Base-by-base conservation (phyloP, 2,888 invertebrate genomes). In the Alloscopus bannaensis region DNA sequence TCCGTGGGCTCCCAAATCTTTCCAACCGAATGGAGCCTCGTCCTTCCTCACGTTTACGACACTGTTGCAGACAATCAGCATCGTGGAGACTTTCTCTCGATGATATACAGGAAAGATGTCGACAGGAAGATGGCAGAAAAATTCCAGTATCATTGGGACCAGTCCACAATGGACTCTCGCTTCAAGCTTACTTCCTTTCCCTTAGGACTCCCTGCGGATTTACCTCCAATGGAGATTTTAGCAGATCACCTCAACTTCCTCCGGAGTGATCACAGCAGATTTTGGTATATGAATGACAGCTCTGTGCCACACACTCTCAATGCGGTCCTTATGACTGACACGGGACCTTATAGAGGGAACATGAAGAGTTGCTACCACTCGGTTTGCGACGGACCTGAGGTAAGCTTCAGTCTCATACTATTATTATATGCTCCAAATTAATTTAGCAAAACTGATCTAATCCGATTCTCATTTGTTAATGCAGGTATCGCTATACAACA, bases 251-350 rank as follows among this genome's bases (percentile, higher is more conserved):
- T 87, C 6, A 87, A 88, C 76, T 87, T 88, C 62, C 80, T 88
- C n/a, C 80, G 87, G 40, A 87, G 87, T 72, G 88, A 88, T 70
- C 88, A 88, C 72, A 84, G 87, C 11, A 82, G 87, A 24, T 88
- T 88, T 83, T 88, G 88, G 88, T 88, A 87, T 70, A 87, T 86
- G 78, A 87, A 87, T 57, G 86, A 87, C 59, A 84, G 85, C 20
- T 66, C 83, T 0, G 83, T 85, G n/a, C 84, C 86, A 20, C 66
- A 57, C n/a, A 84, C 87, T 0, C 83, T 88, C 18, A 87, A 86
- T 8, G 88, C 88, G 2, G 87, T 88, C 3, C 86, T 88, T 1
- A 81, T 88, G 62, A 88, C 88, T 3, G 88, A 88, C 71, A 88
- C 87, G 50, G 88, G 88, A 20, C 86, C 86, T 8, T 86, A 86